Evolutionary conservation across 2,888 invertebrate genomes (phyloP).

Genomic region (Pheosia tremula): DNA sequence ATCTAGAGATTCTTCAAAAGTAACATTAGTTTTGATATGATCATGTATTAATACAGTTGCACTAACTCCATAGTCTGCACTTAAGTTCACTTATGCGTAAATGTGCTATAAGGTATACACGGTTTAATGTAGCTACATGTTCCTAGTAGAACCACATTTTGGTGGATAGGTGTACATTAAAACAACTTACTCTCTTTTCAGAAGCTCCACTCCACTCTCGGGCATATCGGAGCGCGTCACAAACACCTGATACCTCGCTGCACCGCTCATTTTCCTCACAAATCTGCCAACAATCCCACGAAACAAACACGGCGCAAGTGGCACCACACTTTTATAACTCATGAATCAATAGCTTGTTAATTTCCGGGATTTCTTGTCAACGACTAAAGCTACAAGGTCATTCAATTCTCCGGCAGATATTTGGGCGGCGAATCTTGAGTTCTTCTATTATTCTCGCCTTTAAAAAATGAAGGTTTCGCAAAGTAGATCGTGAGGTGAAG

Average conservation of each 20-base stretch:
- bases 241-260: slow-evolving; percentile 82
- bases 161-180: neutral
- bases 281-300: slow-evolving; percentile 34
- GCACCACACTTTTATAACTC: slow-evolving; percentile 57
- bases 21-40: no score
- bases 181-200: slow-evolving; percentile 86
- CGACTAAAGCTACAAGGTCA: slow-evolving; percentile 44
- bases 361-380: slow-evolving; percentile 42
- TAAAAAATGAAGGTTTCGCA: slow-evolving; percentile 76
- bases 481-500: slow-evolving; percentile 71
- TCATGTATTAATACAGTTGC: no score
- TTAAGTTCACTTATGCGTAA: no score
- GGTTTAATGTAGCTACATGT: neutral
- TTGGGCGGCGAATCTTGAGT: slow-evolving; percentile 57
- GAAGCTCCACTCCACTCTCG: slow-evolving; percentile 81
- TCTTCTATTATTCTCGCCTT: slow-evolving; percentile 52
- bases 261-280: slow-evolving; percentile 62
- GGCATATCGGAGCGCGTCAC: slow-evolving; percentile 88
- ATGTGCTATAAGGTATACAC: no score
- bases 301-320: slow-evolving; percentile 43
- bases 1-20: no score
- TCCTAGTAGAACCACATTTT: neutral
- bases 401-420: slow-evolving; percentile 68
- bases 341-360: slow-evolving; percentile 49
- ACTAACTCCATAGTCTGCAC: no score